Evolutionary conservation across 2,888 invertebrate genomes (phyloP).

Genomic region (Tetrapedia diversipes): DNA sequence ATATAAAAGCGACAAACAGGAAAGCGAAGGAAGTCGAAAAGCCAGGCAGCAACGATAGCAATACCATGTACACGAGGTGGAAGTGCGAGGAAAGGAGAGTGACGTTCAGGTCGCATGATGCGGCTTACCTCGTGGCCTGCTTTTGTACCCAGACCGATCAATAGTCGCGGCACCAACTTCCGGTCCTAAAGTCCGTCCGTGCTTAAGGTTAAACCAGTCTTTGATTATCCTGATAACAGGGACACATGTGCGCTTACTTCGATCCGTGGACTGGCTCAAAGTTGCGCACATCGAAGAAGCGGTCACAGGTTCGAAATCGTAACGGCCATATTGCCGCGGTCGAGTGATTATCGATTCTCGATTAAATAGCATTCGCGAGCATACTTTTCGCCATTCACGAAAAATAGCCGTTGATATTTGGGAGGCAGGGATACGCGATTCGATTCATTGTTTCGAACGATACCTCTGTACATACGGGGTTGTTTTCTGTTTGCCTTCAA

Average conservation of each 20-base stretch:
- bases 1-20: constrained; percentile 1
- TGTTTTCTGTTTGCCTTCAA: neutral
- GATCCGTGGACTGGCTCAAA: constrained; percentile 22
- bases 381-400: neutral
- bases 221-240: constrained; percentile 51
- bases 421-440: neutral
- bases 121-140: constrained; percentile 79
- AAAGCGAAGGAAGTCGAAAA: constrained; percentile 28
- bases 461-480: neutral
- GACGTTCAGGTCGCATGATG: constrained; percentile 72
- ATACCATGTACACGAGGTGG: constrained; percentile 17
- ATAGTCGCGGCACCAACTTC: constrained; percentile 76
- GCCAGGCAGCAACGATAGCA: constrained; percentile 24
- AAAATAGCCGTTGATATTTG: constrained; percentile 5
- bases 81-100: constrained; percentile 63
- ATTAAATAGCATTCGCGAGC: neutral
- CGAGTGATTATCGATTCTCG: constrained; percentile 24
- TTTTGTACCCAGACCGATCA: constrained; percentile 75
- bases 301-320: constrained; percentile 40
- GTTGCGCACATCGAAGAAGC: constrained; percentile 5
- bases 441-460: neutral
- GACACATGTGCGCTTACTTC: constrained; percentile 30
- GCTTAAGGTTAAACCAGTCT: constrained; percentile 66
- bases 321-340: neutral
- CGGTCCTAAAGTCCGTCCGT: constrained; percentile 72